phyloP scores from a whole-genome alignment of 2,888 invertebrate genomes.

The Drosophila fulvimacula region DNA sequence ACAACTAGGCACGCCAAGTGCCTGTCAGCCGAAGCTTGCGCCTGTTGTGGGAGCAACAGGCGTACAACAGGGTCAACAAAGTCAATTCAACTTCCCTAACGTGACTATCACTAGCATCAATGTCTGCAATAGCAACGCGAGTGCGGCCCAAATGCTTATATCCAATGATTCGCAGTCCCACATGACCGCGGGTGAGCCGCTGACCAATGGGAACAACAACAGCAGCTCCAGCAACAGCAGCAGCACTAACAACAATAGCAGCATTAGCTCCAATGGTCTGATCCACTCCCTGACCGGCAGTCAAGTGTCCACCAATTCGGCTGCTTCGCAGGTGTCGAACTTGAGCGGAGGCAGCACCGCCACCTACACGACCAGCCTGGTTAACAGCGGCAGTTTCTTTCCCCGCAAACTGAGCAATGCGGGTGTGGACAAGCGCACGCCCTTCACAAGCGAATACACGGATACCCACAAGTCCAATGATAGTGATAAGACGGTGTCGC shows the following conservation, averaged over 20 bases:
- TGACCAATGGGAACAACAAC: slow-evolving; percentile 55
- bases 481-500: slow-evolving; percentile 89
- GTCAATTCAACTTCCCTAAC: slow-evolving; percentile 85
- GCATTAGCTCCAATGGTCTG: slow-evolving; percentile 51
- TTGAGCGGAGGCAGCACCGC: slow-evolving; percentile 53
- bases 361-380: slow-evolving; percentile 62
- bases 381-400: slow-evolving; percentile 80
- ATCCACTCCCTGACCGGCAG: slow-evolving; percentile 56
- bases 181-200: slow-evolving; percentile 9
- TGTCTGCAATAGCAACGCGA: slow-evolving; percentile 46
- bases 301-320: slow-evolving; percentile 59
- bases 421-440: slow-evolving; percentile 78
- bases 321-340: slow-evolving; percentile 46
- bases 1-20: slow-evolving; percentile 76
- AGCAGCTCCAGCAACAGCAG: slow-evolving; percentile 11
- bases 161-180: slow-evolving; percentile 65
- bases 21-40: slow-evolving; percentile 70
- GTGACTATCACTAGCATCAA: slow-evolving; percentile 81
- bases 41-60: slow-evolving; percentile 20
- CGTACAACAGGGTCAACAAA: slow-evolving; percentile 62
- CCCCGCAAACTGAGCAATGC: slow-evolving; percentile 85
- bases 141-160: slow-evolving; percentile 72
- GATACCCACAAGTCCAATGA: slow-evolving; percentile 87
- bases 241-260: slow-evolving; percentile 16
- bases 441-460: slow-evolving; percentile 84